These are phyloP conservation scores for Porphyrio hochstetteri DNA, from an alignment of 2,113 vertebrate species.

Conservation along the genomic window DNA sequence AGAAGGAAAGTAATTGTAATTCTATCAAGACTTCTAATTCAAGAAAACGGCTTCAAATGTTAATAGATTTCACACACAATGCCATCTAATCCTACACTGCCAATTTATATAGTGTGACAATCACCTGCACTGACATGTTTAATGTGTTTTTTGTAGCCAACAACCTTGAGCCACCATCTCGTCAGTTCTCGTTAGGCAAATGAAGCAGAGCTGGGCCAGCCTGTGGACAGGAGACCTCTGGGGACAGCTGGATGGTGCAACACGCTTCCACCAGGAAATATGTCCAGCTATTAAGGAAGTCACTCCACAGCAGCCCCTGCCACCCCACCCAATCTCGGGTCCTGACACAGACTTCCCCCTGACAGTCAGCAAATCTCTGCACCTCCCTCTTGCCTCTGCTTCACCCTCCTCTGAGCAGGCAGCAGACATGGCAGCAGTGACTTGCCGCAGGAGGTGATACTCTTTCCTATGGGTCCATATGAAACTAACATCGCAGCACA, in stretches of 20 bases:
- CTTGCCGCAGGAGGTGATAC: not conserved
- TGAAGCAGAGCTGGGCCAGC: not conserved
- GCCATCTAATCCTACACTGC: constrained; percentile 32
- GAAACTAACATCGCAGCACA: not conserved
- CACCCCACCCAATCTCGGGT: not conserved
- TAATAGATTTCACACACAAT: constrained; percentile 60
- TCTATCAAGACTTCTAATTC: constrained; percentile 53
- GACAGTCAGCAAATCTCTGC: not conserved
- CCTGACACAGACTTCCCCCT: rapidly evolving
- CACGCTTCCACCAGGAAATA: not conserved
- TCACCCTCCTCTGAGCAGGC: not conserved
- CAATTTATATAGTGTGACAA: constrained; percentile 34
- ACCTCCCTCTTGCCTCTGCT: rapidly evolving
- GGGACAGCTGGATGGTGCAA: not conserved
- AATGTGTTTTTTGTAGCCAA: constrained; percentile 51
- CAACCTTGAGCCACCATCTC: not conserved
- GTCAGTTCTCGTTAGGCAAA: constrained; percentile 53
- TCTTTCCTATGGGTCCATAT: rapidly evolving
- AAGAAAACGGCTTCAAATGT: constrained; percentile 52
- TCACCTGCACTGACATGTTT: constrained; percentile 34
- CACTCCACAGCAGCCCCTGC: rapidly evolving
- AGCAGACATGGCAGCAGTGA: rapidly evolving
- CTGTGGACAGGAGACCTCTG: not conserved
- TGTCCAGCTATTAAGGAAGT: not conserved
- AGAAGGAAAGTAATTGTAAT: constrained; percentile 47